A percentile compares a stretch with the other conserved stretches of the same genome.
Conservation (phyloP, 2,888 invertebrate genomes). For the Desoria tigrina region DNA sequence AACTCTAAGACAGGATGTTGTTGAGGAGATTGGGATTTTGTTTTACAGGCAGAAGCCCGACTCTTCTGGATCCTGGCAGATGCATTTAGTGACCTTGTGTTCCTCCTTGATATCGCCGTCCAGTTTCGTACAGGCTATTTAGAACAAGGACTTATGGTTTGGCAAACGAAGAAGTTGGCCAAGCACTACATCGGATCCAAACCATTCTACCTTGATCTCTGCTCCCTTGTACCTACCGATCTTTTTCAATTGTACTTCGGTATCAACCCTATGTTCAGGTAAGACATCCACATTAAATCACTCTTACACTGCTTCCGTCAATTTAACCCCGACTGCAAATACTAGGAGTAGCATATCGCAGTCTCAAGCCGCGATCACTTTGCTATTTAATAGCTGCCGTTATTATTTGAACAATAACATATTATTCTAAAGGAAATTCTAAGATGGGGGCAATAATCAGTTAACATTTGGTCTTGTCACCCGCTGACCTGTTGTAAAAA, state of each 20-base stretch:
- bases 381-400: too few species aligned
- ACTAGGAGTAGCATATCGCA: too few species aligned
- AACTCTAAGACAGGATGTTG: too few species aligned
- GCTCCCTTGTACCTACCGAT: conserved; percentile 81
- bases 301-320: not conserved
- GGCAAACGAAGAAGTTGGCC: conserved; percentile 85
- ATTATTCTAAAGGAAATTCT: too few species aligned
- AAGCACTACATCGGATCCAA: conserved; percentile 83
- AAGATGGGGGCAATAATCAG: too few species aligned
- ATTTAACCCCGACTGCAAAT: too few species aligned
- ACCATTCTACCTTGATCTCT: conserved; percentile 79
- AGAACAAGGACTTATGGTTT: conserved; percentile 92
- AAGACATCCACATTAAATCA: conserved; percentile 2
- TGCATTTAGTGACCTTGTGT: conserved; percentile 81
- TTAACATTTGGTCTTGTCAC: too few species aligned
- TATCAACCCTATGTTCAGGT: conserved; percentile 78
- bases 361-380: too few species aligned
- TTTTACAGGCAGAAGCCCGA: conserved; percentile 69
- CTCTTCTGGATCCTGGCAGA: conserved; percentile 80
- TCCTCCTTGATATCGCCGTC: conserved; percentile 82
- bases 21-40: too few species aligned
- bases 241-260: conserved; percentile 80
- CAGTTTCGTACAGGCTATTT: conserved; percentile 92
- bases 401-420: too few species aligned
- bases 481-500: too few species aligned